A percentile compares a stretch with the other conserved stretches of the same genome.
These are phyloP conservation scores for Glyptemys insculpta DNA, from an alignment of 2,797 vertebrate species.

Conservation along the genomic window DNA sequence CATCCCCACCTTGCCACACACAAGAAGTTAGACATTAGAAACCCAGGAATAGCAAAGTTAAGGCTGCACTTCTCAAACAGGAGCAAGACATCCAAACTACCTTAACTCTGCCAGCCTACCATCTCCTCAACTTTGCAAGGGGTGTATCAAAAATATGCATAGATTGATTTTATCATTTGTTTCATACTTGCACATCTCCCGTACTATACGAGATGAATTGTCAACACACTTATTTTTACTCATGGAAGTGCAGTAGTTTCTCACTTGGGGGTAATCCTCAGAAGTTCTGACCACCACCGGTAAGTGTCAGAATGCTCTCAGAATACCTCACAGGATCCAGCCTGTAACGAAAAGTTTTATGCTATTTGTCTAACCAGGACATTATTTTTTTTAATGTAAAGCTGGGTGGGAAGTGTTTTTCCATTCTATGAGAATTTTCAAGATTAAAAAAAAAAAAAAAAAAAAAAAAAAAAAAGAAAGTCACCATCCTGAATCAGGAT, in stretches of 20 bases:
- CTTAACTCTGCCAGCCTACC: accelerated
- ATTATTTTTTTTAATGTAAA: neutral
- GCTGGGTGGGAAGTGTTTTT: neutral
- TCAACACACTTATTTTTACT: accelerated
- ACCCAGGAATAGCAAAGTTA: neutral
- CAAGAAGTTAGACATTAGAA: neutral
- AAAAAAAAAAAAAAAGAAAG: neutral
- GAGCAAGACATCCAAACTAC: neutral
- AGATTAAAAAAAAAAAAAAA: neutral
- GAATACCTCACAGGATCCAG: neutral
- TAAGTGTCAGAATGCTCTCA: neutral
- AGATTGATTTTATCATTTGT: neutral
- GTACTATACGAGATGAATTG: neutral
- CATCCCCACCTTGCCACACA: neutral
- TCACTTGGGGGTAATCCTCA: neutral
- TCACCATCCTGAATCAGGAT: neutral
- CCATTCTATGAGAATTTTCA: neutral
- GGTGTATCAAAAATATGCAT: neutral
- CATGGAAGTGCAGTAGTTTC: neutral
- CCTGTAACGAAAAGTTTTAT: neutral
- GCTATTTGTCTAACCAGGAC: neutral
- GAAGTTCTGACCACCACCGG: neutral
- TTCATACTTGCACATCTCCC: accelerated
- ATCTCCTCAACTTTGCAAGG: neutral
- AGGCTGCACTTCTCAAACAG: neutral